These are phyloP conservation scores for Mimachlamys varia DNA, from an alignment of 2,888 invertebrate species.

Conservation along the genomic window DNA sequence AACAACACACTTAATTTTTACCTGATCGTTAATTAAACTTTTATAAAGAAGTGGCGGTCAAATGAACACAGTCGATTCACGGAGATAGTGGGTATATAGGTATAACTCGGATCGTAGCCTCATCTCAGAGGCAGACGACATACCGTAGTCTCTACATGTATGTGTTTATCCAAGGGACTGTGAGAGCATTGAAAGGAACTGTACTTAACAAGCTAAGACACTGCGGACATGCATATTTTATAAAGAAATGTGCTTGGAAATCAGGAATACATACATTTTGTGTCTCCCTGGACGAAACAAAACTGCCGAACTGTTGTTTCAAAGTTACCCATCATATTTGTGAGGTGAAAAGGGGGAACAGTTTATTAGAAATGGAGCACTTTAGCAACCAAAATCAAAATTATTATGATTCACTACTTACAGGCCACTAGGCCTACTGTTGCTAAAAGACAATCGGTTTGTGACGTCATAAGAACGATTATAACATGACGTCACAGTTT, in stretches of 20 bases:
- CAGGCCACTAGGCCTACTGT: no score
- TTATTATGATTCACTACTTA: no score
- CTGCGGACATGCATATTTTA: neutral
- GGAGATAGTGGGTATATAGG: neutral
- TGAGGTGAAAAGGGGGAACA: no score
- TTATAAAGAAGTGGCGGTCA: conserved; percentile 10
- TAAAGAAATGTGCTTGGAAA: neutral
- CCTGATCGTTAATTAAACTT: conserved; percentile 18
- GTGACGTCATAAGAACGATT: conserved; percentile 9
- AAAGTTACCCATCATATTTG: no score
- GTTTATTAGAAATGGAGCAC: no score
- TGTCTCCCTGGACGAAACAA: no score
- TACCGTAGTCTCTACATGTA: neutral
- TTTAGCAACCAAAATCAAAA: no score
- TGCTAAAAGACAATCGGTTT: neutral
- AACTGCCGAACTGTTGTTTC: no score
- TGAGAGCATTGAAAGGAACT: neutral
- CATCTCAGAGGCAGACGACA: no score
- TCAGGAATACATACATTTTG: neutral
- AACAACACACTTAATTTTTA: conserved; percentile 17
- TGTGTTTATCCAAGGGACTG: neutral
- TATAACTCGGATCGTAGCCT: neutral
- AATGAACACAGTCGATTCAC: neutral
- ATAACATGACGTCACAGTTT: neutral
- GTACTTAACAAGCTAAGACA: neutral